A percentile compares a stretch with the other conserved stretches of the same genome.
Conservation (phyloP, 2,113 vertebrate genomes). For the Mustelus asterias region DNA sequence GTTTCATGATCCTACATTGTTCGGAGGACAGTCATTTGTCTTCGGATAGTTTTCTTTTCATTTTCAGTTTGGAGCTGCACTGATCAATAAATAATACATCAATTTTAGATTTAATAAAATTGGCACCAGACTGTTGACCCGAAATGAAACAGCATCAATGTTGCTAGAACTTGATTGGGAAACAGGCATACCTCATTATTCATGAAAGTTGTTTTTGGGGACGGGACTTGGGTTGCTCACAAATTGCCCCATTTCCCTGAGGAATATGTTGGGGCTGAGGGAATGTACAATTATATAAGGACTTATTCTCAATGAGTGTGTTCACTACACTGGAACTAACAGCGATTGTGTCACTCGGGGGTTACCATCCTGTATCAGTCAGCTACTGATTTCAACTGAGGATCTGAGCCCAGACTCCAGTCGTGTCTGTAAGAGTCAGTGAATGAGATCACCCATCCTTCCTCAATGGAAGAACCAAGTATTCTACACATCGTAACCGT, state of each 20-base stretch:
- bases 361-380: background rate
- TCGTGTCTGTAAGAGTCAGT: background rate
- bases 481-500: background rate
- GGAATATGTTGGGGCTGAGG: background rate
- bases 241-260: background rate
- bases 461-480: background rate
- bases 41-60: too few species aligned
- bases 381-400: background rate
- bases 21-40: too few species aligned
- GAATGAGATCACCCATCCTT: background rate
- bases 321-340: too few species aligned
- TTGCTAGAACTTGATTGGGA: background rate
- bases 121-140: too few species aligned
- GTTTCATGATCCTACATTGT: too few species aligned
- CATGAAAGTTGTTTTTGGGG: background rate
- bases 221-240: background rate
- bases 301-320: background rate
- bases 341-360: background rate
- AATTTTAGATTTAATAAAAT: too few species aligned
- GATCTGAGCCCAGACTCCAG: background rate
- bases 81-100: too few species aligned
- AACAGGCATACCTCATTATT: background rate
- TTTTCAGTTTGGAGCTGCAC: too few species aligned
- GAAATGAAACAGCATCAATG: too few species aligned
- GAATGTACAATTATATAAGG: background rate